Evolutionary conservation across 2,113 vertebrate species (phyloP).

Genomic region (Addax nasomaculatus): DNA sequence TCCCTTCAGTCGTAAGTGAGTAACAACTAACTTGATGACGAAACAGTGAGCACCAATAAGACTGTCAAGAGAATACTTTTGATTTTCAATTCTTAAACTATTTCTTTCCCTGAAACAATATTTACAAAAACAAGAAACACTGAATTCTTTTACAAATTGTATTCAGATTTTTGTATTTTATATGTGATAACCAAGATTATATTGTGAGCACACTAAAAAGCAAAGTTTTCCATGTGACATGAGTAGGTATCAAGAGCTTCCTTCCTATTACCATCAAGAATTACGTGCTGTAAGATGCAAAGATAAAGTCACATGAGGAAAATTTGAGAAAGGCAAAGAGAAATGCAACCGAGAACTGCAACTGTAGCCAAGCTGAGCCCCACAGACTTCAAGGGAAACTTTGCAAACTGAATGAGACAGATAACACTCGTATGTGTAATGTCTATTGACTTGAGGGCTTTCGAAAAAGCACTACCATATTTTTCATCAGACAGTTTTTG

Average conservation of each 20-base stretch:
- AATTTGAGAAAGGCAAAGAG: background rate
- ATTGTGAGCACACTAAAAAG: slow-evolving; percentile 57
- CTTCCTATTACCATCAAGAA: slow-evolving; percentile 49
- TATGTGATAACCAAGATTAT: slow-evolving; percentile 51
- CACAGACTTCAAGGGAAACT: slow-evolving; percentile 17
- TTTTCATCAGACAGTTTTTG: background rate
- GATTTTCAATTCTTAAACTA: slow-evolving; percentile 69
- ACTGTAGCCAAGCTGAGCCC: background rate
- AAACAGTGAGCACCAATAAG: slow-evolving; percentile 46
- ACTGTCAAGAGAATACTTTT: slow-evolving; percentile 43
- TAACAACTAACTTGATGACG: slow-evolving; percentile 49
- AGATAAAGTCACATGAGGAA: background rate
- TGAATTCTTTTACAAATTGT: slow-evolving; percentile 66
- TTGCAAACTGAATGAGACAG: background rate
- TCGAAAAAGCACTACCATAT: background rate
- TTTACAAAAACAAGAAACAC: slow-evolving; percentile 66
- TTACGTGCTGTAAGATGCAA: background rate
- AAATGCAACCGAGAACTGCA: background rate
- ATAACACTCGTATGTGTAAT: background rate
- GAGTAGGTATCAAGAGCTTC: slow-evolving; percentile 41
- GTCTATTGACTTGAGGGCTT: background rate
- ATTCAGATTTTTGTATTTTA: slow-evolving; percentile 62
- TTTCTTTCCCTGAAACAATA: slow-evolving; percentile 65
- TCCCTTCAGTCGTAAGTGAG: slow-evolving; percentile 56
- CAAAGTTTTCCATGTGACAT: slow-evolving; percentile 27